phyloP scores from a whole-genome alignment of 37 sponge, comb jelly and placozoan genomes.

The Oscarella lobularis region DNA sequence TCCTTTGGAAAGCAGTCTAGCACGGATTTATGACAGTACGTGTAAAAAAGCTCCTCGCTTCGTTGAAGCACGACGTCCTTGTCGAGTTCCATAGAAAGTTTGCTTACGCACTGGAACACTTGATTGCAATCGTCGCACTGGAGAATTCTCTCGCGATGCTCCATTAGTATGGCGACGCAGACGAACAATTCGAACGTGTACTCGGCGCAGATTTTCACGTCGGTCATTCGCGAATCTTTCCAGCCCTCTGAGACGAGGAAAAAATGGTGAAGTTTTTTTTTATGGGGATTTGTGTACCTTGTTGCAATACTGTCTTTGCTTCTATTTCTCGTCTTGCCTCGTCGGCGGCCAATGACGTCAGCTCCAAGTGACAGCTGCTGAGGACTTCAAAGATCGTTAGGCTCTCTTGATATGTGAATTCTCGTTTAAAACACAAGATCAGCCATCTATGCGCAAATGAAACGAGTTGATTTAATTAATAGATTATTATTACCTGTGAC shows the following conservation, averaged over 20 bases:
- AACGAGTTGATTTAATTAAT: no score
- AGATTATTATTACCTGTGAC: conserved; percentile 71
- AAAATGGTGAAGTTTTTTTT: no score
- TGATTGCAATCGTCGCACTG: conserved; percentile 30
- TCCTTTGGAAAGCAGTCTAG: conserved; percentile 2
- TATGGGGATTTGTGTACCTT: no score
- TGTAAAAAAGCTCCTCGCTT: conserved; percentile 55
- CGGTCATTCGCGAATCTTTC: neutral
- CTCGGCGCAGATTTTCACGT: conserved; percentile 24
- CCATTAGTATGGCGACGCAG: conserved; percentile 58
- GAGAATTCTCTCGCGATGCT: conserved; percentile 29
- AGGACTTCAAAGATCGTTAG: conserved; percentile 74
- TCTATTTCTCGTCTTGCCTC: neutral
- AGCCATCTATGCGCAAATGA: conserved; percentile 47
- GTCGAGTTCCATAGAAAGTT: conserved; percentile 54
- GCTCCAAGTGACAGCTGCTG: conserved; percentile 54
- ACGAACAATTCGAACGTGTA: conserved; percentile 82
- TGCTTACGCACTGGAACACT: conserved; percentile 42
- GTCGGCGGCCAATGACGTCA: conserved; percentile 47
- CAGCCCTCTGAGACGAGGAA: neutral
- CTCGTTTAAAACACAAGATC: conserved; percentile 72
- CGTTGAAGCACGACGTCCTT: conserved; percentile 22
- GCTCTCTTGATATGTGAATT: conserved; percentile 61
- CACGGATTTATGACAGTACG: conserved; percentile 31
- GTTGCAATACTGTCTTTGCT: neutral